Conservation (phyloP, 35 echinoderm and acorn worm genomes). For the Lytechinus pictus region DNA sequence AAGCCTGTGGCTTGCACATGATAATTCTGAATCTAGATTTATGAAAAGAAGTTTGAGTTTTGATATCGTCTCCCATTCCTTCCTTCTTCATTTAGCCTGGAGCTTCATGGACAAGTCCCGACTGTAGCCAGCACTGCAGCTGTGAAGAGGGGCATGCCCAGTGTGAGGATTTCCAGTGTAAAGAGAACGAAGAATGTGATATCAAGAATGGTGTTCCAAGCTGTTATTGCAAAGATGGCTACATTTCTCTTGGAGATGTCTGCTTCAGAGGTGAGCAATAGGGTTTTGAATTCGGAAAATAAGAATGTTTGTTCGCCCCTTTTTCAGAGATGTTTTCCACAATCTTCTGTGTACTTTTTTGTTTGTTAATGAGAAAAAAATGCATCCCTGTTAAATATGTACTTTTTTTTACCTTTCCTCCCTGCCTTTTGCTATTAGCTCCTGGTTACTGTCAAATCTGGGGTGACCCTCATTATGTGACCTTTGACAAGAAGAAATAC, state of each 20-base stretch:
- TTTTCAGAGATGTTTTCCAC: background rate
- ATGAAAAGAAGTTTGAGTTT: too few relatives aligned
- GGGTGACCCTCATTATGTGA: conserved; percentile 85
- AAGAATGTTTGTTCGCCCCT: background rate
- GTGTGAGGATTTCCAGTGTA: conserved; percentile 38
- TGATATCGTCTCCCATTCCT: too few relatives aligned
- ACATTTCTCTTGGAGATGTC: conserved; percentile 7
- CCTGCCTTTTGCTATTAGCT: conserved; percentile 14
- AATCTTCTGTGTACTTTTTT: background rate
- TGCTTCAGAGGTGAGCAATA: conserved; percentile 56
- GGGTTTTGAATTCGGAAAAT: background rate
- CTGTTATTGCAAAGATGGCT: conserved; percentile 73
- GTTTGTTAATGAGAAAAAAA: background rate
- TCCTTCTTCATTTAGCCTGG: conserved; percentile 7
- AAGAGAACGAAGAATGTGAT: conserved; percentile 56
- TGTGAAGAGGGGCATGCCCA: conserved; percentile 4
- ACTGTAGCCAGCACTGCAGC: conserved; percentile 17
- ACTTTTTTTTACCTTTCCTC: background rate
- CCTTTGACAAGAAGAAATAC: conserved; percentile 67
- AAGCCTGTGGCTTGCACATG: too few relatives aligned
- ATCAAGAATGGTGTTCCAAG: conserved; percentile 58
- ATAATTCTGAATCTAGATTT: too few relatives aligned
- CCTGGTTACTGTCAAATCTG: conserved; percentile 67
- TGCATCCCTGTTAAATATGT: background rate
- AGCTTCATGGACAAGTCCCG: conserved; percentile 2